These are phyloP conservation scores for Pantherophis guttatus DNA, from an alignment of 2,113 vertebrate genomes.

Conservation along the genomic window DNA sequence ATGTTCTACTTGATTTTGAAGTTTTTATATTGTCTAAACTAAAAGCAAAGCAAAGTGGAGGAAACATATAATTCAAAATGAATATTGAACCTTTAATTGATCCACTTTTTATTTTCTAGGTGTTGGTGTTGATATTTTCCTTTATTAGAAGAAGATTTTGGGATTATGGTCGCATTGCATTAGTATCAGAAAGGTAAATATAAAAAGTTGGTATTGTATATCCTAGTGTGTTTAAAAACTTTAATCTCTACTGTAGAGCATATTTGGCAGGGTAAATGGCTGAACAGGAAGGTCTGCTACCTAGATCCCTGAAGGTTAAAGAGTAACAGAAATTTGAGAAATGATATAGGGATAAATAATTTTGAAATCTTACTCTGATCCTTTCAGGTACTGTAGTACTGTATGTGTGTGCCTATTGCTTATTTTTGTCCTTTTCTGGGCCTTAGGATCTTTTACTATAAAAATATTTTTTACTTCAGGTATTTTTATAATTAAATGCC, in stretches of 20 bases:
- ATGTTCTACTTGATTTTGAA: background rate
- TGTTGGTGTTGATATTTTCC: conserved; percentile 81
- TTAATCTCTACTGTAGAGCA: background rate
- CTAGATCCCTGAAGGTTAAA: background rate
- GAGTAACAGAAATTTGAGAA: background rate
- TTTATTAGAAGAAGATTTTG: conserved; percentile 87
- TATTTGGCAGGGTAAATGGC: background rate
- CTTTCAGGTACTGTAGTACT: background rate
- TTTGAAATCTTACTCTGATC: background rate
- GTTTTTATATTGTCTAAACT: background rate
- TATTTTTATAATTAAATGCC: background rate
- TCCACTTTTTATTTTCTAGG: conserved; percentile 58
- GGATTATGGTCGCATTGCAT: conserved; percentile 90
- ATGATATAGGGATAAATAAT: background rate
- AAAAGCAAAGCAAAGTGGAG: background rate
- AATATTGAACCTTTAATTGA: background rate
- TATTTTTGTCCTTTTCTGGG: background rate
- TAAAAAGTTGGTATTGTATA: background rate
- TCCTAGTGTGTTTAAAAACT: background rate
- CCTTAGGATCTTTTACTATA: background rate
- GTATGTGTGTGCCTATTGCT: background rate
- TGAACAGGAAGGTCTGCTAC: background rate
- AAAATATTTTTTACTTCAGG: background rate
- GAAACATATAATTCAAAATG: background rate
- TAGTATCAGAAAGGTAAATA: conserved; percentile 76